Evolutionary conservation across 2,797 vertebrate species (phyloP).

Genomic region (Ctenochaetus hawaiiensis): DNA sequence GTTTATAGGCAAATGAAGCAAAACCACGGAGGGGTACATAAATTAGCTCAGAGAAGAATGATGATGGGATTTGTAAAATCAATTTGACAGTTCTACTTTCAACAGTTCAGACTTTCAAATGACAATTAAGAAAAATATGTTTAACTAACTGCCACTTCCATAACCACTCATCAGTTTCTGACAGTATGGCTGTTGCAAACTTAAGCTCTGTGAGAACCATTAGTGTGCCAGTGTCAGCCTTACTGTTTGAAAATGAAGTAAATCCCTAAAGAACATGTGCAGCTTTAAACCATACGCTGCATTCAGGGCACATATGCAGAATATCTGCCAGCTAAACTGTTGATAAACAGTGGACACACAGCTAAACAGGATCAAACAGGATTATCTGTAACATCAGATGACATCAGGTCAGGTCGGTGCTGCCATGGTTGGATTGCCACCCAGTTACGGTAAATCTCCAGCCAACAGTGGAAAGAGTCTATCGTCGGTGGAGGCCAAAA

Average conservation of each 20-base stretch:
- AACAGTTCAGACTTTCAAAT: slow-evolving; percentile 11
- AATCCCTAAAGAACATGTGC: slow-evolving; percentile 36
- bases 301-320: slow-evolving; percentile 28
- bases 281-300: slow-evolving; percentile 3
- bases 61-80: slow-evolving; percentile 23
- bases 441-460: slow-evolving; percentile 34
- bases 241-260: slow-evolving; percentile 40
- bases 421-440: slow-evolving; percentile 56
- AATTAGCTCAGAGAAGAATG: slow-evolving; percentile 3
- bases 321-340: slow-evolving; percentile 38
- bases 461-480: slow-evolving; percentile 59
- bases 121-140: slow-evolving; percentile 16
- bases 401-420: slow-evolving; percentile 50
- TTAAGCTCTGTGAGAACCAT: slow-evolving; percentile 39
- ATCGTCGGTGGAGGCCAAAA: slow-evolving; percentile 58
- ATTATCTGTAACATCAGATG: slow-evolving; percentile 55
- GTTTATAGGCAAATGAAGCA: slow-evolving; percentile 32
- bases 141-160: background rate
- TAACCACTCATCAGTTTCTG: slow-evolving; percentile 19
- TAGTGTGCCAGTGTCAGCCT: slow-evolving; percentile 45
- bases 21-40: slow-evolving; percentile 26
- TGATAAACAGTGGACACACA: slow-evolving; percentile 54
- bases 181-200: slow-evolving; percentile 26
- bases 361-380: slow-evolving; percentile 49
- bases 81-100: background rate